Percentiles rank a stretch among this genome's conserved stretches.
phyloP scores from a whole-genome alignment of 2,888 invertebrate species.

The Kryphioiulus occultus region DNA sequence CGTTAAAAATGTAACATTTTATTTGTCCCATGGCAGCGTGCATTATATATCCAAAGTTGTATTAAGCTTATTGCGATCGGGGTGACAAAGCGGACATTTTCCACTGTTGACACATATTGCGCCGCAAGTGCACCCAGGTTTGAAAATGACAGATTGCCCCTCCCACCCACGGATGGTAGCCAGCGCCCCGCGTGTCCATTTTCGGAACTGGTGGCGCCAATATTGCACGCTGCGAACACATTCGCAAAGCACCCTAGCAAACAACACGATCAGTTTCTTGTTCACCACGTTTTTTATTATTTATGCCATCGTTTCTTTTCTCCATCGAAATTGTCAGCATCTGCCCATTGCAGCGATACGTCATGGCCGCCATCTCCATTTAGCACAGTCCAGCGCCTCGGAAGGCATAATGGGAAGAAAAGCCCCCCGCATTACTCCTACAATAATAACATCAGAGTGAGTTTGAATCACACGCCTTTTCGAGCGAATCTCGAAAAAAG shows the following conservation, averaged over 20 bases:
- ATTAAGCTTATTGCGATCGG: no score
- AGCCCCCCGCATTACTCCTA: not conserved
- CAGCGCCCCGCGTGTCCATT: no score
- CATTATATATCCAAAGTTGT: no score
- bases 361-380: not conserved
- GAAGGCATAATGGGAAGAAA: not conserved
- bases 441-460: not conserved
- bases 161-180: no score
- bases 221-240: not conserved
- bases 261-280: not conserved
- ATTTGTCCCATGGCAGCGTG: no score
- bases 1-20: no score
- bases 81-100: no score
- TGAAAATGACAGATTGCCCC: no score
- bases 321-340: not conserved
- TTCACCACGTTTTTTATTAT: not conserved
- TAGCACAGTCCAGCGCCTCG: not conserved
- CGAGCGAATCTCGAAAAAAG: not conserved
- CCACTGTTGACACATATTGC: no score
- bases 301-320: not conserved
- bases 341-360: not conserved
- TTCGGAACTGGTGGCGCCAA: not conserved
- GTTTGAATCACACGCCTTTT: constrained; percentile 8
- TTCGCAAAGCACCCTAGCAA: not conserved
- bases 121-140: no score